Conservation (phyloP, 2,797 vertebrate genomes). For the Luscinia megarhynchos region DNA sequence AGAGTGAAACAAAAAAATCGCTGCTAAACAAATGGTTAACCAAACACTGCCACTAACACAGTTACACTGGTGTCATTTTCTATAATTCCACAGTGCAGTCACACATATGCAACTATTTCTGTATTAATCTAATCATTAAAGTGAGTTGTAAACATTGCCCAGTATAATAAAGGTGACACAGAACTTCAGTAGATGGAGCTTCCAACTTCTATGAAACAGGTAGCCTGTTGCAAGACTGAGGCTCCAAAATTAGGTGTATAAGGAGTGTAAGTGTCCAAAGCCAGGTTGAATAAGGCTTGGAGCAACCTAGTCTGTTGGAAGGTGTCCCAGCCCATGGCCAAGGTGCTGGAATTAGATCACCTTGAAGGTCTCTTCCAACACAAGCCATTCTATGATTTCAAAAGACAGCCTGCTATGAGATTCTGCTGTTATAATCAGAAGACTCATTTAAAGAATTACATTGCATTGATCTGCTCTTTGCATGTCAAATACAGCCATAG, state of each 20-base stretch:
- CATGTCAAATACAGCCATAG: neutral
- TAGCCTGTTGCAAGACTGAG: neutral
- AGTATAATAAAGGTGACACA: neutral
- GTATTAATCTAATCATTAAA: neutral
- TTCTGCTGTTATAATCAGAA: neutral
- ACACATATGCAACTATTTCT: neutral
- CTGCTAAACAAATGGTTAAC: neutral
- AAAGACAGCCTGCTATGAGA: neutral
- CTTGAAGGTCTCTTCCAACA: neutral
- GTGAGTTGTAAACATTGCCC: neutral
- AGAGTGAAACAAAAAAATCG: neutral
- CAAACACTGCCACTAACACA: neutral
- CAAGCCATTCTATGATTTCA: neutral
- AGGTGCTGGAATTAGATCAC: neutral
- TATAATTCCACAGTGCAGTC: neutral
- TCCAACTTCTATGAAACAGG: neutral
- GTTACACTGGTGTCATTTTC: neutral
- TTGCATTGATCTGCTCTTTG: neutral
- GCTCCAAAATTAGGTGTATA: neutral
- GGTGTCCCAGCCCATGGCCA: too few species aligned
- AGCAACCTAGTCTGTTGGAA: neutral
- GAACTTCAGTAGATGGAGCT: neutral
- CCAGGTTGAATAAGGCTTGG: fast-evolving
- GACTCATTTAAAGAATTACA: neutral
- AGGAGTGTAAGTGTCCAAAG: neutral